Percentiles rank a stretch among this genome's conserved stretches.
Conservation (phyloP, 2,888 invertebrate species). For the Archaeoteleia sp. region DNA sequence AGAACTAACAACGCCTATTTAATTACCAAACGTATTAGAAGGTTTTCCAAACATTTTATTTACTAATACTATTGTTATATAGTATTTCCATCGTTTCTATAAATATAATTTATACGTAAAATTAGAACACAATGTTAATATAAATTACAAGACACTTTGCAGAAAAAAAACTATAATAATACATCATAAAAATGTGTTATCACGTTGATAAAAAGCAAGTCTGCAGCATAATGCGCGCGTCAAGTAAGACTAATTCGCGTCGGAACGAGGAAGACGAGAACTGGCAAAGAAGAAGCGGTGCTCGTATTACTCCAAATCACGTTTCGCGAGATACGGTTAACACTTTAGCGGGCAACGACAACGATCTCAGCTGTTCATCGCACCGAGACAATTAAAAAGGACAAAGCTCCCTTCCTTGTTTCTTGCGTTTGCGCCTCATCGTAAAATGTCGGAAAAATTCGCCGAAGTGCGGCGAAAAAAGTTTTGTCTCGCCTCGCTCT, state of each 20-base stretch:
- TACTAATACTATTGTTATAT: too few relatives aligned
- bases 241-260: neutral
- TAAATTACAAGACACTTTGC: too few relatives aligned
- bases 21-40: too few relatives aligned
- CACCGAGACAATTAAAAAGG: constrained; percentile 42
- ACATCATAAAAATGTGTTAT: too few relatives aligned
- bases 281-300: constrained; percentile 4
- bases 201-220: too few relatives aligned
- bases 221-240: too few relatives aligned
- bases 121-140: too few relatives aligned
- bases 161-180: too few relatives aligned
- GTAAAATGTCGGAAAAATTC: neutral
- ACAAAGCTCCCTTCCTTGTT: constrained; percentile 37
- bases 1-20: too few relatives aligned
- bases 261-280: constrained; percentile 7
- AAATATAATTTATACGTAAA: too few relatives aligned
- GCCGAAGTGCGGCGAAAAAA: constrained; percentile 7
- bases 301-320: constrained; percentile 3
- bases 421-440: constrained; percentile 20
- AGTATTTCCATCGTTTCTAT: too few relatives aligned
- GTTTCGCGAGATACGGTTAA: constrained; percentile 27
- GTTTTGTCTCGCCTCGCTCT: constrained; percentile 1
- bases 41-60: too few relatives aligned
- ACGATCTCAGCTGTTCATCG: constrained; percentile 32
- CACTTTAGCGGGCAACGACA: constrained; percentile 22